Percentiles rank a stretch among this genome's conserved stretches.
These are phyloP conservation scores for Conchocele bisecta DNA, from an alignment of 2,888 invertebrate species.

Conservation along the genomic window DNA sequence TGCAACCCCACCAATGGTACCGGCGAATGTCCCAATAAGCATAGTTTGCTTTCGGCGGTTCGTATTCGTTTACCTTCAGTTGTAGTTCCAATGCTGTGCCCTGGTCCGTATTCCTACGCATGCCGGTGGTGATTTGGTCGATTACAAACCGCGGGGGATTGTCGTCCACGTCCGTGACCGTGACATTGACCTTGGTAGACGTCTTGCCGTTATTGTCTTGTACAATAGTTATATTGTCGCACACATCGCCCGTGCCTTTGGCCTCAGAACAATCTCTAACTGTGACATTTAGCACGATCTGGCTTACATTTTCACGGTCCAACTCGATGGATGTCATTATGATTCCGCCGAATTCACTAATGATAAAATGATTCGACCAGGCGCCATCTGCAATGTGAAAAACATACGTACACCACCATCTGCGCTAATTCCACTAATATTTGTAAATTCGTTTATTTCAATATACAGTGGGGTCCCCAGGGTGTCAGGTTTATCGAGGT, in stretches of 20 bases:
- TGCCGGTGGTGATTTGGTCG: constrained; percentile 35
- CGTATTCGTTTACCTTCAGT: too few relatives aligned
- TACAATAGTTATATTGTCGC: not conserved
- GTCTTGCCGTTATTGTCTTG: too few relatives aligned
- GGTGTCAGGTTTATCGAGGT: too few relatives aligned
- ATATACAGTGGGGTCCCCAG: too few relatives aligned
- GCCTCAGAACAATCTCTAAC: constrained; percentile 5
- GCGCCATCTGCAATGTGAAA: not conserved
- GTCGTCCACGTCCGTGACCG: constrained; percentile 40
- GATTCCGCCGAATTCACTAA: not conserved
- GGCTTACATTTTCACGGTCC: not conserved
- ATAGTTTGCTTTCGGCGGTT: too few relatives aligned
- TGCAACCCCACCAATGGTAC: too few relatives aligned
- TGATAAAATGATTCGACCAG: constrained; percentile 1
- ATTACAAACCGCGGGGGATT: constrained; percentile 42
- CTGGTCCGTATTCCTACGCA: constrained; percentile 42
- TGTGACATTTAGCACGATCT: not conserved
- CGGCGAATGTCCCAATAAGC: too few relatives aligned
- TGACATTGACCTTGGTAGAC: not conserved
- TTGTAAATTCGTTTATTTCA: too few relatives aligned
- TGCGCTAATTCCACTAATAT: too few relatives aligned
- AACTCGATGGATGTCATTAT: not conserved
- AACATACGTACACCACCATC: too few relatives aligned
- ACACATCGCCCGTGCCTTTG: not conserved
- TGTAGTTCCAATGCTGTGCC: constrained; percentile 26